Base-by-base conservation (phyloP, 2,888 invertebrate genomes). In the Nowickia ferox region DNA sequence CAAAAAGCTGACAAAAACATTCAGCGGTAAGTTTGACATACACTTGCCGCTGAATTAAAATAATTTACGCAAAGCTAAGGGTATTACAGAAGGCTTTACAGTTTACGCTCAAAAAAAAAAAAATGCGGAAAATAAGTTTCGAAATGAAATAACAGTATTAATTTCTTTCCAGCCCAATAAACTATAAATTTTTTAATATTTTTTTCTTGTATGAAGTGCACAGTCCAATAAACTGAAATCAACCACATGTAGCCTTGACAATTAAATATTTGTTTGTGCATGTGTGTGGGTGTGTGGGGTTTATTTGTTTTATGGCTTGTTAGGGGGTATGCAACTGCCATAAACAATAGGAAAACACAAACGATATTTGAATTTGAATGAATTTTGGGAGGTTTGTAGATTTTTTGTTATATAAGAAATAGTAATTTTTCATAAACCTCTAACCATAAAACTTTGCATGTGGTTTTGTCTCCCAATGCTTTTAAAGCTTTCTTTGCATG, bases 301-400 rank as follows among this genome's bases (percentile, higher is more conserved):
- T 46, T 76, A 17, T 78, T 59, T 68, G 61, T 15, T 48, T 61
- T 59, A 15, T n/a, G 57, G 15, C 57, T 57, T 80, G 51, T 48
- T 81, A 0, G 6, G 38, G 46, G 44, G 42, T 66, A 42, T 74
- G n/a, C 48, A 63, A 46, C 51, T 42, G 15, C 38, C 44, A 68
- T 63, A 48, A 77, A 72, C 61, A 53, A 68, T 40, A 38, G 75
- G 57, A 63, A 79, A 61, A 69, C 17, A 69, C 51, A 81, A 85
- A 85, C 77, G 51, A 82, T 77, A 72, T 82, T 69, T 82, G 74
- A 85, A 85, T 78, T 74, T 75, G 51, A 85, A 85, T 74, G 63
- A 68, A 68, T 84, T 72, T 57, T 40, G 46, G 9, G 30, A 40
- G 11, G 53, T 48, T 17, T 53, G 42, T 51, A 22, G 19, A 38